These are phyloP conservation scores for Heliconius nattereri DNA, from an alignment of 1,140 invertebrate genomes.

Conservation along the genomic window DNA sequence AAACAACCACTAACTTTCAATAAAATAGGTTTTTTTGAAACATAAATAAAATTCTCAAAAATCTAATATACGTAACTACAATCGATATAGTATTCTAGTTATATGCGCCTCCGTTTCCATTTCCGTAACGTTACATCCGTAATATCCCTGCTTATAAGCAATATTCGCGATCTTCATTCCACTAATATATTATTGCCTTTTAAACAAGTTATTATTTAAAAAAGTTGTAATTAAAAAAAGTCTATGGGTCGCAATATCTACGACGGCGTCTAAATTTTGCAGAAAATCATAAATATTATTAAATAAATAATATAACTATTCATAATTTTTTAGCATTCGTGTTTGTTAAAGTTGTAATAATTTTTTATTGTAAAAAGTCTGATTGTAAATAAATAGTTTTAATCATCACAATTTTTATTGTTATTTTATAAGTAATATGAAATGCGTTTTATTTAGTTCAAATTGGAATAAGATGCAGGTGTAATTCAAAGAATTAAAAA, in stretches of 20 bases:
- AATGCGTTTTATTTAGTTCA: constrained; percentile 41
- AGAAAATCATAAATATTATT: neutral
- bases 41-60: too few species aligned
- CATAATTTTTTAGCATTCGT: constrained; percentile 25
- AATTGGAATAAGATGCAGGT: neutral
- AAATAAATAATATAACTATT: neutral
- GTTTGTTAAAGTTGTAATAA: constrained; percentile 43
- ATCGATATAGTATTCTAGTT: too few species aligned
- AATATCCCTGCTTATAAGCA: neutral
- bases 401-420: constrained; percentile 38
- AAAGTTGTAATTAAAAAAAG: too few species aligned
- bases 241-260: constrained; percentile 10
- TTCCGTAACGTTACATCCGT: too few species aligned
- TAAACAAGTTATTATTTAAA: too few species aligned
- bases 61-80: too few species aligned
- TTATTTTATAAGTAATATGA: constrained; percentile 43
- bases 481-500: neutral
- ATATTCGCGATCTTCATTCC: constrained; percentile 18
- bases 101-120: too few species aligned
- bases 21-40: too few species aligned
- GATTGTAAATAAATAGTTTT: constrained; percentile 57
- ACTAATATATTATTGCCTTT: too few species aligned
- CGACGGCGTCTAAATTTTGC: constrained; percentile 21
- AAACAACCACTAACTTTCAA: too few species aligned
- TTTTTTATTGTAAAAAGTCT: constrained; percentile 70